Conservation (phyloP, 2,113 vertebrate species). For the Halichoeres trimaculatus region DNA sequence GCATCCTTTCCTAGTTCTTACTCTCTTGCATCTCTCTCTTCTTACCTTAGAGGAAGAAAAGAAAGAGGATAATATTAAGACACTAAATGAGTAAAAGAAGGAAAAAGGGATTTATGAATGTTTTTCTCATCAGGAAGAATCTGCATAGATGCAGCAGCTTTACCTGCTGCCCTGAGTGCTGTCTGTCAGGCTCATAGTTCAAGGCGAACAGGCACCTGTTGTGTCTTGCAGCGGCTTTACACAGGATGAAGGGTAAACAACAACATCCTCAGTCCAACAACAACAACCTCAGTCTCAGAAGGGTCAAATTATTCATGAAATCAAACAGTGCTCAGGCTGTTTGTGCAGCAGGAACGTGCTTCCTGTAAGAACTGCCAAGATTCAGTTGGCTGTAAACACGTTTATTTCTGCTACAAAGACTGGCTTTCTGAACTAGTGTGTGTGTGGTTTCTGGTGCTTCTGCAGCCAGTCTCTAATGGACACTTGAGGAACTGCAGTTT, state of each 20-base stretch:
- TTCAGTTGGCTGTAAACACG: no score
- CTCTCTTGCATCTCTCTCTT: no score
- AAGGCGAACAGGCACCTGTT: background rate
- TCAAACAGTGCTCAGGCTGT: constrained; percentile 55
- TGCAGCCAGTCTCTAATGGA: no score
- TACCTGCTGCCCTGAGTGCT: background rate
- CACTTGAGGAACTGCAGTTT: no score
- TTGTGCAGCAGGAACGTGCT: constrained; percentile 11
- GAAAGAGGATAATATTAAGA: background rate
- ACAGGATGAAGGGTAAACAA: background rate
- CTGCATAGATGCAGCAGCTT: background rate
- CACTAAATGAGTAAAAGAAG: no score
- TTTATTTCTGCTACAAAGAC: no score
- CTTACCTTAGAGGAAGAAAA: no score
- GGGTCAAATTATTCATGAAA: constrained; percentile 60
- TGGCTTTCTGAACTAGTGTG: no score
- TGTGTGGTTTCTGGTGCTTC: no score
- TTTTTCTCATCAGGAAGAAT: no score
- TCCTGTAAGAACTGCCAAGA: no score
- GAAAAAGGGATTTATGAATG: background rate
- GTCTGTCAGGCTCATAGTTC: background rate
- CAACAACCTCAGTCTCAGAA: background rate
- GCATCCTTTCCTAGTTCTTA: background rate
- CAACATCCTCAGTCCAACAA: background rate
- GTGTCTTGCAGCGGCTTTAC: background rate